phyloP scores from a whole-genome alignment of 2,113 vertebrate species.

The Ellobius talpinus region DNA sequence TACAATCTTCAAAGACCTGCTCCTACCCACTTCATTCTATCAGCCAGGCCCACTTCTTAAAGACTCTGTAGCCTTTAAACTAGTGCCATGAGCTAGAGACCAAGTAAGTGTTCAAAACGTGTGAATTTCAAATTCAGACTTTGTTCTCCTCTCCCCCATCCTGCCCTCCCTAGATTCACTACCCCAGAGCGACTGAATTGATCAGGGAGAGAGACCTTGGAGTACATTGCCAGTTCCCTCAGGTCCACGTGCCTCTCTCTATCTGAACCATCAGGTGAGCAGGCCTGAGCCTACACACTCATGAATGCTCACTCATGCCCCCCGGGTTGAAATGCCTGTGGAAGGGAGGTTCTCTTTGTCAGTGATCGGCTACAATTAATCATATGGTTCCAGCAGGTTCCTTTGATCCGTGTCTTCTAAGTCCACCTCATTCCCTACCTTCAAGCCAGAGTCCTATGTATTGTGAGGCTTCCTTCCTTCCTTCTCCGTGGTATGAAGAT shows the following conservation, averaged over 20 bases:
- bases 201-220: background rate
- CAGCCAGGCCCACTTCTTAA: background rate
- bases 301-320: background rate
- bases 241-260: background rate
- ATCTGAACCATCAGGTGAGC: constrained; percentile 33
- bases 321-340: background rate
- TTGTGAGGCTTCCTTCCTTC: background rate
- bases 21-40: background rate
- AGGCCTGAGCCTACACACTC: background rate
- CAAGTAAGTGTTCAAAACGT: background rate
- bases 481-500: background rate
- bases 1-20: background rate
- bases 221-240: background rate
- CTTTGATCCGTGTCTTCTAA: constrained; percentile 1
- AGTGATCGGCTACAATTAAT: constrained; percentile 6
- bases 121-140: background rate
- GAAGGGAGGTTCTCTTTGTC: background rate
- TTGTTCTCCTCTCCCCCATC: background rate
- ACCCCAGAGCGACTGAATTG: background rate
- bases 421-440: background rate
- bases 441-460: background rate
- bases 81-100: background rate
- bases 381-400: constrained; percentile 40
- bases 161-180: background rate
- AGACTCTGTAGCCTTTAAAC: background rate